These are phyloP conservation scores for Spodoptera frugiperda DNA, from an alignment of 1,140 invertebrate species.

Conservation along the genomic window DNA sequence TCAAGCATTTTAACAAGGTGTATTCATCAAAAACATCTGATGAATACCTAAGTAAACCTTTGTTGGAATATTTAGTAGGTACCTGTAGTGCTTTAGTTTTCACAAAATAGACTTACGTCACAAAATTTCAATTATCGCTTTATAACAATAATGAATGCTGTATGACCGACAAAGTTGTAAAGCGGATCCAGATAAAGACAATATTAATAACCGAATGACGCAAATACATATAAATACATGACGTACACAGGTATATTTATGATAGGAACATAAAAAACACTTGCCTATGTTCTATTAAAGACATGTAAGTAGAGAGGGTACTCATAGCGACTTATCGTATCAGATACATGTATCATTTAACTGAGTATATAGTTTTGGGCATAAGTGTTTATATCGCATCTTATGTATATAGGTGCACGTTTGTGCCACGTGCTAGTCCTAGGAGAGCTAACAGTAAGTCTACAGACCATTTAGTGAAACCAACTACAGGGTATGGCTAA, in stretches of 20 bases:
- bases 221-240: neutral
- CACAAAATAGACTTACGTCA: neutral
- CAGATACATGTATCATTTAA: no score
- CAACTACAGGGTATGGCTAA: neutral
- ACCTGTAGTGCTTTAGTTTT: no score
- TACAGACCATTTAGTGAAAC: neutral
- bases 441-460: neutral
- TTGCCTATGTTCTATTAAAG: neutral
- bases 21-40: no score
- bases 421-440: no score
- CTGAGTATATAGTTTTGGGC: no score
- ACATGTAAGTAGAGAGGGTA: neutral
- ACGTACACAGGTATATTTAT: neutral
- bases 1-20: no score
- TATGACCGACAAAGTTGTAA: neutral
- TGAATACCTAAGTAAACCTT: no score
- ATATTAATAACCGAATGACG: constrained; percentile 28
- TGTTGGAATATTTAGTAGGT: no score
- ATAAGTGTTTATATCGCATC: no score
- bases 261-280: neutral
- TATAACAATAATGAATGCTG: neutral
- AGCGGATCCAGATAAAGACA: constrained; percentile 16
- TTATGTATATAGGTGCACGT: no score
- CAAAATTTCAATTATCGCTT: neutral
- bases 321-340: no score